Percentiles rank a stretch among this genome's conserved stretches.
These are phyloP conservation scores for Pasiphila rectangulata DNA, from an alignment of 2,888 invertebrate genomes.

Conservation along the genomic window DNA sequence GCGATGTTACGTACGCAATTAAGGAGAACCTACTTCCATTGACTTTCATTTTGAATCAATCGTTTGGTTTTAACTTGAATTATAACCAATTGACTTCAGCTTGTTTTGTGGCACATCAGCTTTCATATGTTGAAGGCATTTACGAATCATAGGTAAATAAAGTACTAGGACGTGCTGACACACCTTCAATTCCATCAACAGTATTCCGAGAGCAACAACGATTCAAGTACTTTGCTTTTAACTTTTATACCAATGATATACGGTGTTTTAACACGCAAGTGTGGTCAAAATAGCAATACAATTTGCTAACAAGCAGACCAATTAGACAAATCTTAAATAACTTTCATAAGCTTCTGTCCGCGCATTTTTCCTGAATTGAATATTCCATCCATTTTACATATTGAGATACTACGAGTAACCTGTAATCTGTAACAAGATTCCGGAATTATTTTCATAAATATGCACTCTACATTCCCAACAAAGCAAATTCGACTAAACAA, in stretches of 20 bases:
- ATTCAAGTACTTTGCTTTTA: conserved; percentile 8
- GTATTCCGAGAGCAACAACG: conserved; percentile 10
- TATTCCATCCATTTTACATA: too few relatives aligned
- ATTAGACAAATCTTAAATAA: too few relatives aligned
- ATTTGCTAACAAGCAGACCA: too few relatives aligned
- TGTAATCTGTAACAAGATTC: too few relatives aligned
- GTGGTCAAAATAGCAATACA: not conserved
- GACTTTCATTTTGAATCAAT: not conserved
- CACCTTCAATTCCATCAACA: conserved; percentile 15
- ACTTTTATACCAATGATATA: not conserved
- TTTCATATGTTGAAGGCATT: too few relatives aligned
- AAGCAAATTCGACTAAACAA: conserved; percentile 14
- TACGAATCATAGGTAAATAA: conserved; percentile 1
- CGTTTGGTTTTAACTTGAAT: too few relatives aligned
- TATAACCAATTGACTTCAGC: too few relatives aligned
- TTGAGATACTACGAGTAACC: too few relatives aligned
- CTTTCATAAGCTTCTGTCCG: too few relatives aligned
- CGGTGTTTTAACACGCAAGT: conserved; percentile 15
- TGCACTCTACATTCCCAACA: not conserved
- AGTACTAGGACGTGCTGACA: too few relatives aligned
- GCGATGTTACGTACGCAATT: conserved; percentile 14
- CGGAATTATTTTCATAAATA: not conserved
- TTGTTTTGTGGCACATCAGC: too few relatives aligned
- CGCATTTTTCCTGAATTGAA: too few relatives aligned
- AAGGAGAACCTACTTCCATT: conserved; percentile 1